Evolutionary conservation across 35 echinoderm and acorn worm species (phyloP).

Genomic region (Ptychodera flava): DNA sequence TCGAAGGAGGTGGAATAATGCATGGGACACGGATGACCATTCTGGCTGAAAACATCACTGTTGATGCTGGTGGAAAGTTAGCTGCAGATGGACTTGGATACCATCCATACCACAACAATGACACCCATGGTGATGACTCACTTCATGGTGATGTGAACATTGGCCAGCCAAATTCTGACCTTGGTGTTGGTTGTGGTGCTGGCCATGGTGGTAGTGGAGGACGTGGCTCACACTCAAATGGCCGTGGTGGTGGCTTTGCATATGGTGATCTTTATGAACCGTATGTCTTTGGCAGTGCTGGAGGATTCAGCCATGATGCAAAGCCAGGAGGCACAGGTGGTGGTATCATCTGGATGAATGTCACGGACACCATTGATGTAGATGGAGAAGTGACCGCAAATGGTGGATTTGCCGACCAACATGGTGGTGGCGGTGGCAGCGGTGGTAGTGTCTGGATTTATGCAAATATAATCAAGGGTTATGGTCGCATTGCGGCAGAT

Average conservation of each 20-base stretch:
- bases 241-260: constrained; percentile 51
- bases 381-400: constrained; percentile 88
- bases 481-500: constrained; percentile 58
- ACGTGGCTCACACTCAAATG: constrained; percentile 10
- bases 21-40: constrained; percentile 72
- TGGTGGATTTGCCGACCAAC: constrained; percentile 56
- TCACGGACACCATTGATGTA: constrained; percentile 60
- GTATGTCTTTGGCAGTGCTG: constrained; percentile 82
- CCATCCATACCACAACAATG: constrained; percentile 45
- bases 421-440: constrained; percentile 75
- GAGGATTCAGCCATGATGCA: constrained; percentile 25
- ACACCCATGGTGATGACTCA: constrained; percentile 65
- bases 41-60: constrained; percentile 57
- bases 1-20: constrained; percentile 74
- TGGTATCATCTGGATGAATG: constrained; percentile 82
- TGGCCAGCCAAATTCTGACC: constrained; percentile 41
- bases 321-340: constrained; percentile 60
- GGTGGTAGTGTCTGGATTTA: constrained; percentile 81
- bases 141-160: constrained; percentile 87
- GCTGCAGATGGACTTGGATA: constrained; percentile 74
- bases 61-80: constrained; percentile 71
- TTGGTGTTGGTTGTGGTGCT: constrained; percentile 45
- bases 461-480: constrained; percentile 70
- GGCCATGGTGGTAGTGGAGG: constrained; percentile 96
- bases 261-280: constrained; percentile 92